Conservation (phyloP, 2,113 vertebrate species). For the Pristiophorus japonicus region DNA sequence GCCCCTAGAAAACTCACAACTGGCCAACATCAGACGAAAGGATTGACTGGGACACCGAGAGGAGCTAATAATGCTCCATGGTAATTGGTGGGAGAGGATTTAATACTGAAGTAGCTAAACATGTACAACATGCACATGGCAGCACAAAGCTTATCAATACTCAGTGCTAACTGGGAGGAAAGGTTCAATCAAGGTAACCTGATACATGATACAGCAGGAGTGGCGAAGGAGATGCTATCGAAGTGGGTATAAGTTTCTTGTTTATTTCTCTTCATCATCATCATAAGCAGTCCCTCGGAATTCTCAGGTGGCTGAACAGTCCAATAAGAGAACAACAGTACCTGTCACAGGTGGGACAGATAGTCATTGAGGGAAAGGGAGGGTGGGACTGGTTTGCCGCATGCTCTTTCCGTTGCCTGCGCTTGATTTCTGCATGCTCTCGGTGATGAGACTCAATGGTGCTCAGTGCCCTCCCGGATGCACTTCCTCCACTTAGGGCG, state of each 20-base stretch:
- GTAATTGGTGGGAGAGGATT: background rate
- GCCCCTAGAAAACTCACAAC: background rate
- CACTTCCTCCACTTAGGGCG: too few relatives aligned
- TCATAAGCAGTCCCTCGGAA: too few relatives aligned
- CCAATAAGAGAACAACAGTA: too few relatives aligned
- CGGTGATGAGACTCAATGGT: too few relatives aligned
- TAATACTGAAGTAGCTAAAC: background rate
- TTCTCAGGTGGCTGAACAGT: too few relatives aligned
- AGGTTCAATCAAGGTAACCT: background rate
- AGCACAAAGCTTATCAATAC: background rate
- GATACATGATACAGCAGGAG: background rate
- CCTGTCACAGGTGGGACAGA: too few relatives aligned
- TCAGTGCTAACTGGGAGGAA: background rate
- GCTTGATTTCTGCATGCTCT: too few relatives aligned
- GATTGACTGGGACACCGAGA: background rate
- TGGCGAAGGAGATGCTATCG: slow-evolving; percentile 7
- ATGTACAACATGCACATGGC: background rate
- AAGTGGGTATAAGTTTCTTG: slow-evolving; percentile 15
- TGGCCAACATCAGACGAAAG: background rate
- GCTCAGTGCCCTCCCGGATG: too few relatives aligned
- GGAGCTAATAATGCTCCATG: background rate
- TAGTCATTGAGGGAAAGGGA: too few relatives aligned
- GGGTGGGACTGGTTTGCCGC: too few relatives aligned
- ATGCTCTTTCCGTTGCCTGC: too few relatives aligned
- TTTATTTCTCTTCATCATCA: slow-evolving; percentile 37